Evolutionary conservation across 2,797 vertebrate species (phyloP), one percentile per base, ranked within the genome.

Genomic region (Hippocampus kuda): DNA sequence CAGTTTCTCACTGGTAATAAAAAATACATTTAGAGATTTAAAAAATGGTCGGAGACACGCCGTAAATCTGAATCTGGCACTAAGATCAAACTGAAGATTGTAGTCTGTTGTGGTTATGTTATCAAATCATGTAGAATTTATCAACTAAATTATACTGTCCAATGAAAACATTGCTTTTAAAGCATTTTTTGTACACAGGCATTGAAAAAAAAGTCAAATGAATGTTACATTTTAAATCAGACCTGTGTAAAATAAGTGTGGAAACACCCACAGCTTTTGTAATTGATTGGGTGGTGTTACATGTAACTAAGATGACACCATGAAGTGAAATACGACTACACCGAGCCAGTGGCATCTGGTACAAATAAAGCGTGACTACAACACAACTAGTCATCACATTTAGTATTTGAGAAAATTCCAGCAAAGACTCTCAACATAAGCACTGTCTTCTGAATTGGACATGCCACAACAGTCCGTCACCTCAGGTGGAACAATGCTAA

Each of bases 331-430:
- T 16, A 26, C 6, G n/a, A 44, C 13, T 27, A 26, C 42, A 65
- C 42, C 15, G 6, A 46, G 42, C 63, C 42, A 24, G 41, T 26
- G 41, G 41, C 41, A 64, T 64, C 41, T 64, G 62, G 62, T 44
- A 34, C n/a, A 64, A 64, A 26, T 64, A 44, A 61, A 61, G 30
- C 7, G 30, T 61, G 59, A 61, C 34, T 18, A 61, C 59, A 38
- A 61, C 59, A 61, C 30, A 61, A 30, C 26, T 27, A 61, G 30
- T 30, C 59, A 61, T 61, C 27, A 20, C 59, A 61, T 61, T 61
- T 38, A 63, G 61, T 13, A 24, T 64, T 27, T 3, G 2, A 26
- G 63, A 46, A 48, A 38, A 65, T 65, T 65, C 63, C 63, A 65
- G 42, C 7, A 15, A 46, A 44, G 42, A 46, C 63, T 41, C 20